phyloP scores from a whole-genome alignment of 2,797 vertebrate species.

The Takifugu ocellatus region DNA sequence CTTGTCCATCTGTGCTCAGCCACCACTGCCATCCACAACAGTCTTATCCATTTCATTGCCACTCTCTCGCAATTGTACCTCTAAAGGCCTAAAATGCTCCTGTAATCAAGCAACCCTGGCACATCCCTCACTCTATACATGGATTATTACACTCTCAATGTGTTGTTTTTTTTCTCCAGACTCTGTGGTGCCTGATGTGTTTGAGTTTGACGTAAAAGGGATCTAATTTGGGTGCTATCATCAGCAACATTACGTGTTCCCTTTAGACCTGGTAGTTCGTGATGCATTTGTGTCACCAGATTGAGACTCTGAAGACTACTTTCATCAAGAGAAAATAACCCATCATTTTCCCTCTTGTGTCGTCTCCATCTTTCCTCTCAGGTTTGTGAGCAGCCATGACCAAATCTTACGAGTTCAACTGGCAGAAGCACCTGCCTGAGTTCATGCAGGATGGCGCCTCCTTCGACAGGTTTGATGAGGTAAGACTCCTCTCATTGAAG shows the following conservation, averaged over 20 bases:
- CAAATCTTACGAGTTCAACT: conserved; percentile 98
- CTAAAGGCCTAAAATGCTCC: conserved; percentile 13
- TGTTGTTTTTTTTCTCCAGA: conserved; percentile 18
- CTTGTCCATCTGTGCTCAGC: conserved; percentile 31
- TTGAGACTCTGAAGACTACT: conserved; percentile 10
- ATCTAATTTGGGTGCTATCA: conserved; percentile 54
- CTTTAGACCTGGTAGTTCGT: conserved; percentile 25
- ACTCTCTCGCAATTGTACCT: neutral
- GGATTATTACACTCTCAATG: conserved; percentile 45
- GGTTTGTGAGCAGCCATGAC: conserved; percentile 88
- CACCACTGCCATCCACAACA: conserved; percentile 12
- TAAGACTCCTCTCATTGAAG: conserved; percentile 59
- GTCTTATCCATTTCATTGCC: conserved; percentile 23
- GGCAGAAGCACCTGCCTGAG: conserved; percentile 92
- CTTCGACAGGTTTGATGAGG: conserved; percentile 98
- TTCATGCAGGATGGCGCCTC: conserved; percentile 93
- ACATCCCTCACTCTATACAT: conserved; percentile 47
- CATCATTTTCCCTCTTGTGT: neutral
- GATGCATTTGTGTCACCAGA: conserved; percentile 45
- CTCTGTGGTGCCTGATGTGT: conserved; percentile 47
- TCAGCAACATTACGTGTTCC: conserved; percentile 44
- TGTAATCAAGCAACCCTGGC: conserved; percentile 29
- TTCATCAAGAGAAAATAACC: neutral
- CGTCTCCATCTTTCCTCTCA: conserved; percentile 54
- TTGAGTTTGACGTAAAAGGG: conserved; percentile 41